These are phyloP conservation scores for Diachasmimorpha longicaudata DNA, from an alignment of 1,140 invertebrate genomes.

Conservation along the genomic window DNA sequence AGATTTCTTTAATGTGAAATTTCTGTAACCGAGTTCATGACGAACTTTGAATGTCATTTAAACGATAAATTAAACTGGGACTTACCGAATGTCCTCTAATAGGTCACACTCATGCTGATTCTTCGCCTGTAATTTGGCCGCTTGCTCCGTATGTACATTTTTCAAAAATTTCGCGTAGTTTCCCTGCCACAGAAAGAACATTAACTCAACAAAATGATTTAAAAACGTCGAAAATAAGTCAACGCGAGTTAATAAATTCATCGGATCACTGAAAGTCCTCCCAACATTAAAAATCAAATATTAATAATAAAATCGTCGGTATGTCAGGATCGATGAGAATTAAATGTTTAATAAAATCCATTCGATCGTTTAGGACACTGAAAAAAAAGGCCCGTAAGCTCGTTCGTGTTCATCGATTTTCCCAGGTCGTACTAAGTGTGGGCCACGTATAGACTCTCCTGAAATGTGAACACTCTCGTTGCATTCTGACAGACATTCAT, in stretches of 20 bases:
- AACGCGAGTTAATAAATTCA: background rate
- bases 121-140: slow-evolving; percentile 89
- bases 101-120: slow-evolving; percentile 96
- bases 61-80: background rate
- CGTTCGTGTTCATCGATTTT: slow-evolving; percentile 41
- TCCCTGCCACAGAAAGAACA: slow-evolving; percentile 66
- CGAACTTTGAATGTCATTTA: slow-evolving; percentile 5
- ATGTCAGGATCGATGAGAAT: background rate
- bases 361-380: background rate
- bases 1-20: slow-evolving; percentile 89
- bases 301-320: background rate
- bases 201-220: slow-evolving; percentile 9
- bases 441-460: slow-evolving; percentile 11
- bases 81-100: slow-evolving; percentile 85
- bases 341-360: background rate
- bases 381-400: background rate
- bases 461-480: slow-evolving; percentile 3
- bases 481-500: background rate
- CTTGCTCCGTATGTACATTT: slow-evolving; percentile 90
- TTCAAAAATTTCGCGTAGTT: slow-evolving; percentile 89
- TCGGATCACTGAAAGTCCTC: no score
- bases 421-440: slow-evolving; percentile 13
- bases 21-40: slow-evolving; percentile 65
- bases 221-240: background rate
- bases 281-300: no score